Base-by-base conservation (phyloP, 2,113 vertebrate genomes). In the Passerina amoena region DNA sequence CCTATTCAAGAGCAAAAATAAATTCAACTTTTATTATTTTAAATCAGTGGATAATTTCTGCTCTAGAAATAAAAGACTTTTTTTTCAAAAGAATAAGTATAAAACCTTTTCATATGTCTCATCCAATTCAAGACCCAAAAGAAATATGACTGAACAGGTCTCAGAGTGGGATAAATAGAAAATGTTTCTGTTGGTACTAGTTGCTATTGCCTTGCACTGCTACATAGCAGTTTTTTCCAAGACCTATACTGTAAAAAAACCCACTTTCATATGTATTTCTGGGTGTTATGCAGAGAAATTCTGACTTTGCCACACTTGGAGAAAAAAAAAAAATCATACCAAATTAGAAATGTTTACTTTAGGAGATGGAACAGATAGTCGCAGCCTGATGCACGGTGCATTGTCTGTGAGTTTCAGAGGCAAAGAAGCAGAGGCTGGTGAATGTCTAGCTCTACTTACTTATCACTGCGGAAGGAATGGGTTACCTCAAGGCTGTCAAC, bases 401-500 rank as follows among this genome's bases (percentile, higher is more conserved):
- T n/a, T 66, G 54, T 88, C 82, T 4, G 0, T 33, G 53, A 8
- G 2, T 42, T 90, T 82, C 38, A 71, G 91, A 80, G 59, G 81
- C 66, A 92, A 88, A 88, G 60, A 47, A 88, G 71, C 71, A 73
- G 54, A 69, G 15, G 56, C 70, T 92, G 79, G 76, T 69, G 82
- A 88, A 75, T 78, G 44, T 86, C 93, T 88, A 57, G 60, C 25
- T 86, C 38, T 77, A 54, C 68, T 88, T 54, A 70, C 53, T 95
- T 94, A 94, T 92, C 92, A 44, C 53, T 86, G 68, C 0, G 1
- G 60, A 93, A 82, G 85, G 71, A 91, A 94, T 88, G 92, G 88
- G 88, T 96, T 96, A 96, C 95, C 88, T 94, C 93, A 96, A 93
- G 88, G 61, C 90, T 96, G 92, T 86, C 93, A 96, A 78, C 95